A percentile compares a stretch with the other conserved stretches of the same genome.
Conservation (phyloP, 2,888 invertebrate species). For the Machimus atricapillus region DNA sequence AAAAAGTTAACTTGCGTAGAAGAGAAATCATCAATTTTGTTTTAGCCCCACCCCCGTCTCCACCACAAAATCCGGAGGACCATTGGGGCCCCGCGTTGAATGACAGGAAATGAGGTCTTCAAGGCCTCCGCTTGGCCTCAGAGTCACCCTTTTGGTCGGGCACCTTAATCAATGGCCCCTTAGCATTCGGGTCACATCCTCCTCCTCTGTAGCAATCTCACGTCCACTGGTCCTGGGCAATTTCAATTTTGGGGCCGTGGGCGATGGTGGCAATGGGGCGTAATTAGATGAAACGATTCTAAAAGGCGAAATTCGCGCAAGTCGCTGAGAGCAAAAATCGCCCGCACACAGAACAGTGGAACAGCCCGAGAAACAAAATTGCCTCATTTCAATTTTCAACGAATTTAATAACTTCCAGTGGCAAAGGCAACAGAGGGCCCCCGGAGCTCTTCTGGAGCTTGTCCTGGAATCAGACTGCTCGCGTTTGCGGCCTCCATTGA, state of each 20-base stretch:
- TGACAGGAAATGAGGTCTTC: slow-evolving; percentile 7
- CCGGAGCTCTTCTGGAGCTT: not conserved
- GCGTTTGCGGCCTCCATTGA: not conserved
- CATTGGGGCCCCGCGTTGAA: not conserved
- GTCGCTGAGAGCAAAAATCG: not conserved
- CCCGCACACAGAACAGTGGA: not conserved
- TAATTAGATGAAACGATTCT: slow-evolving; percentile 12
- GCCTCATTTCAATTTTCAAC: slow-evolving; percentile 15
- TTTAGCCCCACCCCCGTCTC: not conserved
- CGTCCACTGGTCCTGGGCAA: not conserved
- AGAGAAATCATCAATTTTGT: slow-evolving; percentile 11
- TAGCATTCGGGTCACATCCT: slow-evolving; percentile 5
- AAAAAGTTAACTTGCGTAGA: not conserved
- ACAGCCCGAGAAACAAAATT: not conserved
- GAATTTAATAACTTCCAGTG: not conserved
- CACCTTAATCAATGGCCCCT: slow-evolving; percentile 12
- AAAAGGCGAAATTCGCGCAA: not conserved
- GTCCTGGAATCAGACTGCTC: not conserved
- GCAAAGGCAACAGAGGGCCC: not conserved
- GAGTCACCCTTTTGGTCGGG: not conserved
- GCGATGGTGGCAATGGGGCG: not conserved
- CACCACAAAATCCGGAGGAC: not conserved
- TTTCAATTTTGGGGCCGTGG: slow-evolving; percentile 15
- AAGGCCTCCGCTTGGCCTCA: not conserved
- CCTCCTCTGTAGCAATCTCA: not conserved